Percentiles rank a stretch among this genome's conserved stretches.
These are phyloP conservation scores for Danaus melanippus DNA, from an alignment of 1,140 invertebrate genomes.

Conservation along the genomic window DNA sequence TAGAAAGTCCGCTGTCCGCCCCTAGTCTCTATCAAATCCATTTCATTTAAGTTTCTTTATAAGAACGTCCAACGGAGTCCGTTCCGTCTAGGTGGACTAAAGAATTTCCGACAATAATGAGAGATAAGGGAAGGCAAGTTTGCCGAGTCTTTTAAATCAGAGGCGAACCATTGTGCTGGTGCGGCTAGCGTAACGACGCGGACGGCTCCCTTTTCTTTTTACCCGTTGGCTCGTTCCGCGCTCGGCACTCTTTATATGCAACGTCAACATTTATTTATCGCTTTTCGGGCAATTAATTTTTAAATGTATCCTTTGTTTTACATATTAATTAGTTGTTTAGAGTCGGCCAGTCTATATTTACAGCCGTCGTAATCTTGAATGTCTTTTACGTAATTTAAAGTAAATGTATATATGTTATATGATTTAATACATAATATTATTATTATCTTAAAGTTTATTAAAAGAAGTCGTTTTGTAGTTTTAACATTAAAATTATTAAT, in stretches of 20 bases:
- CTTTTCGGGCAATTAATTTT: constrained; percentile 61
- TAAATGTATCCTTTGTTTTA: constrained; percentile 29
- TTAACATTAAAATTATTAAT: too few species aligned
- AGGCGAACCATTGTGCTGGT: constrained; percentile 43
- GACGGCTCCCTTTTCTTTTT: constrained; percentile 40
- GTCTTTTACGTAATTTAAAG: too few species aligned
- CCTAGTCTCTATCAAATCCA: constrained; percentile 24
- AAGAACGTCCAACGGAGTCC: constrained; percentile 27
- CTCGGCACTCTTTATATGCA: constrained; percentile 43
- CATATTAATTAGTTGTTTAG: neutral
- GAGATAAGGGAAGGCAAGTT: constrained; percentile 55
- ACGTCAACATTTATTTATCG: constrained; percentile 54
- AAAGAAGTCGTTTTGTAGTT: too few species aligned
- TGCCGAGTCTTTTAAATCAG: constrained; percentile 54
- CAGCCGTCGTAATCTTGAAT: neutral
- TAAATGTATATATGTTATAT: too few species aligned
- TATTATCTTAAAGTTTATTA: too few species aligned
- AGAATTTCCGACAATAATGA: constrained; percentile 50
- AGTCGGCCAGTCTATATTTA: constrained; percentile 1
- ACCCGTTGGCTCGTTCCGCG: constrained; percentile 40
- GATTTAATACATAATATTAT: too few species aligned
- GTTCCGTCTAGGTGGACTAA: constrained; percentile 32
- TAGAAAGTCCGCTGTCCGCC: constrained; percentile 5
- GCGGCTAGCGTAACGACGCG: constrained; percentile 46
- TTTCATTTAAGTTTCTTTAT: constrained; percentile 40